phyloP scores from a whole-genome alignment of 2,888 invertebrate genomes.

The Erpobdella octoculata region DNA sequence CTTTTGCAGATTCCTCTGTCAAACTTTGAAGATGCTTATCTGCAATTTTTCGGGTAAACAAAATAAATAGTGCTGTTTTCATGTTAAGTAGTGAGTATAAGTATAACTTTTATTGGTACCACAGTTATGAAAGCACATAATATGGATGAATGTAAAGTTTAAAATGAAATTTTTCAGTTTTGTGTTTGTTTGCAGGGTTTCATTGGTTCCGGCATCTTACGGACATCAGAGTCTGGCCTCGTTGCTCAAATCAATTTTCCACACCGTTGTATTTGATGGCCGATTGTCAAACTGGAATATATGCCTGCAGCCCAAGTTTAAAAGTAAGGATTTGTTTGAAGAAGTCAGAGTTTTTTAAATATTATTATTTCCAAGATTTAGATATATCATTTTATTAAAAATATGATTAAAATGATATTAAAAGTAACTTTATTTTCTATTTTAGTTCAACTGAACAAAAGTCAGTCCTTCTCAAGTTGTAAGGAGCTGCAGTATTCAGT shows the following conservation, averaged over 20 bases:
- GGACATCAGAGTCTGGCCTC: slow-evolving; percentile 56
- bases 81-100: background rate
- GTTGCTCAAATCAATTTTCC: slow-evolving; percentile 57
- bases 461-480: too few species aligned
- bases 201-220: slow-evolving; percentile 56
- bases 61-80: background rate
- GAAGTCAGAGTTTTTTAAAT: background rate
- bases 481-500: too few species aligned
- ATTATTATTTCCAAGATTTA: too few species aligned
- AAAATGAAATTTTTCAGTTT: background rate
- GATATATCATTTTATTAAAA: too few species aligned
- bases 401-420: too few species aligned
- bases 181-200: slow-evolving; percentile 42
- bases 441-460: too few species aligned
- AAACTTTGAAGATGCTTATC: slow-evolving; percentile 37
- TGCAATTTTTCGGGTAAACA: slow-evolving; percentile 44
- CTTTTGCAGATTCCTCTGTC: slow-evolving; percentile 53
- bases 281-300: slow-evolving; percentile 17
- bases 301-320: background rate
- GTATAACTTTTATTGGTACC: background rate
- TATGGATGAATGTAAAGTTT: background rate
- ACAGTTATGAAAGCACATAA: too few species aligned
- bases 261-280: slow-evolving; percentile 53
- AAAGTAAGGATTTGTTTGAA: background rate
- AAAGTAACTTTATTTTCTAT: too few species aligned